Conservation (phyloP, 2,888 invertebrate genomes). For the Neria commutata region DNA sequence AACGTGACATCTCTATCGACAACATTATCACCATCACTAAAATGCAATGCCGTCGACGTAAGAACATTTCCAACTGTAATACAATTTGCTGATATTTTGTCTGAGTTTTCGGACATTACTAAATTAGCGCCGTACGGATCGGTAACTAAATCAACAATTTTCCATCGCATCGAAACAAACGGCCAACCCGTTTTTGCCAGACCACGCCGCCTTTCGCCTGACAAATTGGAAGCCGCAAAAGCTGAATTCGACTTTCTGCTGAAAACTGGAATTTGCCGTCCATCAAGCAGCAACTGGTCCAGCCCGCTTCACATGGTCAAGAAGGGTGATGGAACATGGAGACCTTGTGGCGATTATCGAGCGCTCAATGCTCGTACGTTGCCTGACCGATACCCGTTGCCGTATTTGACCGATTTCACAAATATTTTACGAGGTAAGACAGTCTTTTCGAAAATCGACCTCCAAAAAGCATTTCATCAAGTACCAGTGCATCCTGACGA, state of each 20-base stretch:
- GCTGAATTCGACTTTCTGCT: conserved; percentile 21
- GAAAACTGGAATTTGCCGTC: conserved; percentile 56
- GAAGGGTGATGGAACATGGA: conserved; percentile 39
- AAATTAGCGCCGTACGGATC: no score
- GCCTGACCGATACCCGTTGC: conserved; percentile 51
- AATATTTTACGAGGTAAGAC: conserved; percentile 14
- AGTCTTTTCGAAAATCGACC: conserved; percentile 22
- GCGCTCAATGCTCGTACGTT: conserved; percentile 43
- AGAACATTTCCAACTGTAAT: no score
- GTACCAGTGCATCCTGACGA: not conserved
- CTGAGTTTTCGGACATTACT: no score
- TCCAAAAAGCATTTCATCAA: conserved; percentile 21
- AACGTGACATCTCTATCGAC: no score
- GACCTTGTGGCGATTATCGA: conserved; percentile 42
- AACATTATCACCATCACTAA: no score
- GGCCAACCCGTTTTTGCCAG: conserved; percentile 21
- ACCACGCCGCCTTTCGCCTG: conserved; percentile 11
- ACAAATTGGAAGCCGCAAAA: conserved; percentile 25
- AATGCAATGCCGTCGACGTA: no score
- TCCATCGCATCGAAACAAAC: conserved; percentile 21
- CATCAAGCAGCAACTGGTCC: conserved; percentile 56
- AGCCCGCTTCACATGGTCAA: conserved; percentile 51
- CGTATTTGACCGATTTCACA: conserved; percentile 43
- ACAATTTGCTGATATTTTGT: not conserved
- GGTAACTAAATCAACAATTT: not conserved